phyloP scores from a whole-genome alignment of 2,797 vertebrate genomes.

The Bovichtus diacanthus region DNA sequence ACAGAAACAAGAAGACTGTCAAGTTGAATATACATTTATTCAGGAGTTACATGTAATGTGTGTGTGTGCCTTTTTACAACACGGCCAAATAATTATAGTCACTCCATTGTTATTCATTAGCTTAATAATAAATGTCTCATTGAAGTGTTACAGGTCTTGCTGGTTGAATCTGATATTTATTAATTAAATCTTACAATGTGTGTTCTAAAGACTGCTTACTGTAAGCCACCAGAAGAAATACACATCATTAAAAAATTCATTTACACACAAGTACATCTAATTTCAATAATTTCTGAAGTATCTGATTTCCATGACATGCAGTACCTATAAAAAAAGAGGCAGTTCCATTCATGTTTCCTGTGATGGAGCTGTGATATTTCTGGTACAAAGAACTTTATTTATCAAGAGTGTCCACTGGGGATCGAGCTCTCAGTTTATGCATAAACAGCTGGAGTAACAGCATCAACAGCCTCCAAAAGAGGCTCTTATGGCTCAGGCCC shows the following conservation, averaged over 20 bases:
- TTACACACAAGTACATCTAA: background rate
- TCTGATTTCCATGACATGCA: background rate
- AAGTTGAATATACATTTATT: too few species aligned
- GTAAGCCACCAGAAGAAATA: background rate
- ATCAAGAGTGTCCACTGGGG: slow-evolving; percentile 2
- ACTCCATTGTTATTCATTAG: background rate
- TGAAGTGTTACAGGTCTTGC: background rate
- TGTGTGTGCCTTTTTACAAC: background rate
- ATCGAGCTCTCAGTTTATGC: slow-evolving; percentile 14
- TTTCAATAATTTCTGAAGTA: background rate
- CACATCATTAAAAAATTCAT: background rate
- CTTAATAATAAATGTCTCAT: background rate
- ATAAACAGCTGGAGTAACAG: slow-evolving; percentile 17
- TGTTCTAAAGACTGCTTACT: background rate
- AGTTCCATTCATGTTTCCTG: background rate
- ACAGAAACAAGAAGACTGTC: too few species aligned
- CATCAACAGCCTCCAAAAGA: slow-evolving; percentile 21
- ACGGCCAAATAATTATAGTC: background rate
- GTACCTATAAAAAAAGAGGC: background rate
- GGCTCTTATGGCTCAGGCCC: background rate
- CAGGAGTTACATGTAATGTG: too few species aligned
- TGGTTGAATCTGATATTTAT: background rate
- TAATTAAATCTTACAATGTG: background rate
- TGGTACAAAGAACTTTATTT: slow-evolving; percentile 14
- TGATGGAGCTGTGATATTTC: slow-evolving; percentile 8